Evolutionary conservation across 2,888 invertebrate species (phyloP).

Genomic region (Apodemia zela): DNA sequence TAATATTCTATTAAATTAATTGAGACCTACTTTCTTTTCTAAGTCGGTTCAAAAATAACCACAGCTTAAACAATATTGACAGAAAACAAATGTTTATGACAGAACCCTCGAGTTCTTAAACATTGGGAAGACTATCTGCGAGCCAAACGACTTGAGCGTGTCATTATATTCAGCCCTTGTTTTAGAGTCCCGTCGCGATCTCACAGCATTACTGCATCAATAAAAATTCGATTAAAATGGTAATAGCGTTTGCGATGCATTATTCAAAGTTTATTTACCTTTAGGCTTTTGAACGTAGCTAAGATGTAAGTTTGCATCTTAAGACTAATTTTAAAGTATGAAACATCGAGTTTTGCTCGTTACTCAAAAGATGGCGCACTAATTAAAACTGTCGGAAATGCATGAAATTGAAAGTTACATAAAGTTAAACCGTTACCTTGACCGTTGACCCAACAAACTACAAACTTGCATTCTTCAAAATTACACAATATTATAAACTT

Average conservation of each 20-base stretch:
- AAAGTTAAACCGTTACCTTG: no score
- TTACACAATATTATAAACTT: no score
- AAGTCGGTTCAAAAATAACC: not conserved
- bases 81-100: not conserved
- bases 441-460: no score
- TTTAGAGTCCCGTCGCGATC: not conserved
- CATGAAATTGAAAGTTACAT: not conserved
- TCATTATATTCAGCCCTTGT: not conserved
- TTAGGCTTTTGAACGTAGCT: not conserved
- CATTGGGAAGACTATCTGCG: not conserved
- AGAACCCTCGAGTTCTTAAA: not conserved
- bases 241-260: not conserved
- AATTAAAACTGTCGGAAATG: not conserved
- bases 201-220: not conserved
- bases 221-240: constrained; percentile 11
- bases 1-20: no score
- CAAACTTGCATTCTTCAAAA: no score
- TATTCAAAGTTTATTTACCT: not conserved
- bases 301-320: not conserved
- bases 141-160: not conserved
- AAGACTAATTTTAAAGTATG: not conserved
- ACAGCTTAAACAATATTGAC: not conserved
- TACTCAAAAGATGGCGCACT: no score
- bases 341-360: not conserved
- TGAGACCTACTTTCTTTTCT: not conserved